Percentiles rank a stretch among this genome's conserved stretches.
Conservation (phyloP, 2,113 vertebrate species). For the Talpa occidentalis region DNA sequence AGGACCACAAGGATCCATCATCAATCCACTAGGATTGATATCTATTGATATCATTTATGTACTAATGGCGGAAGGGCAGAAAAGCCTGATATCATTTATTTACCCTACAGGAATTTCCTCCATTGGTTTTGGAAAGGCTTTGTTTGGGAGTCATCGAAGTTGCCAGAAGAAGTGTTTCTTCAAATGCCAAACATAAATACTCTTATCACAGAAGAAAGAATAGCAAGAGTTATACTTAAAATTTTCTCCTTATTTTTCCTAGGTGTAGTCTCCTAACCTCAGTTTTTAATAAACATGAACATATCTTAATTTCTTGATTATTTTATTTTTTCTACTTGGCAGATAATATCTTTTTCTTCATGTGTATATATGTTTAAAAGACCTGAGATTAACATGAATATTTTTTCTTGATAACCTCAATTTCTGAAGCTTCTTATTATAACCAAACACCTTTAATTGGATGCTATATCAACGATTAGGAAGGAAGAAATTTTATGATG, state of each 20-base stretch:
- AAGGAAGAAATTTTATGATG: not conserved
- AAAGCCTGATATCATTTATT: too few relatives aligned
- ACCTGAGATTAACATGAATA: constrained; percentile 41
- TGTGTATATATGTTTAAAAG: constrained; percentile 44
- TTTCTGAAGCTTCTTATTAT: constrained; percentile 57
- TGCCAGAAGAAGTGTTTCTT: constrained; percentile 27
- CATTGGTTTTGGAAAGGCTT: not conserved
- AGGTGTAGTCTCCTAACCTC: not conserved
- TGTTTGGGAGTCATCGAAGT: constrained; percentile 1
- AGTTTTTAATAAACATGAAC: constrained; percentile 31
- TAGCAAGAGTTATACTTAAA: not conserved
- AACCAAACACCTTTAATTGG: constrained; percentile 60
- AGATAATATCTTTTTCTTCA: constrained; percentile 25
- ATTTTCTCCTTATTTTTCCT: constrained; percentile 28
- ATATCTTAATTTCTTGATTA: constrained; percentile 33
- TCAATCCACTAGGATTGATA: too few relatives aligned
- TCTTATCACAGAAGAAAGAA: not conserved
- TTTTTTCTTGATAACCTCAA: constrained; percentile 64
- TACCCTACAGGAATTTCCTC: too few relatives aligned
- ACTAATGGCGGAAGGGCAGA: too few relatives aligned
- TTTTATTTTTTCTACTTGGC: constrained; percentile 51
- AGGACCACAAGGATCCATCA: too few relatives aligned
- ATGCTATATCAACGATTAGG: constrained; percentile 9
- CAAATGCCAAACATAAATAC: not conserved
- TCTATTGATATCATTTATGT: too few relatives aligned